Evolutionary conservation across 2,113 vertebrate genomes (phyloP).

Genomic region (Catharus bicknelli): DNA sequence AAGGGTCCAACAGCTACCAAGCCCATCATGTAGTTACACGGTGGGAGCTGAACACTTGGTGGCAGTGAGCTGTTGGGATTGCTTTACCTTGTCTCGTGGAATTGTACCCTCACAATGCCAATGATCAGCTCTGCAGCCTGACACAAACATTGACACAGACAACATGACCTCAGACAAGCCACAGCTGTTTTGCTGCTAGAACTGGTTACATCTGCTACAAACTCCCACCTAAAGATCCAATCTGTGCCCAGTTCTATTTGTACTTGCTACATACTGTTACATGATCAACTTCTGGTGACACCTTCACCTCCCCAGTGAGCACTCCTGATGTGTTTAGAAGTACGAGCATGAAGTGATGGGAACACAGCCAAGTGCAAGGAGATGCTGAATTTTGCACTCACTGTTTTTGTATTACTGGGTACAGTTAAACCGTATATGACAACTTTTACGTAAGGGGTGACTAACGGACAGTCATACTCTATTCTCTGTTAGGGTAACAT

Average conservation of each 20-base stretch:
- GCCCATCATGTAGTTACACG: accelerated
- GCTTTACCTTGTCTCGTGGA: background rate
- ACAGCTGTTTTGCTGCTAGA: background rate
- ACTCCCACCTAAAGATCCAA: background rate
- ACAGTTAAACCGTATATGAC: background rate
- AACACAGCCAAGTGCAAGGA: background rate
- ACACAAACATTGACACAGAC: background rate
- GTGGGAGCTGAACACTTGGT: background rate
- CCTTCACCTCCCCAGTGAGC: background rate
- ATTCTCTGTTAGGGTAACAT: background rate
- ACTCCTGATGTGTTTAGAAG: background rate
- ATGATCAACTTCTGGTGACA: background rate
- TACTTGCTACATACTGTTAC: background rate
- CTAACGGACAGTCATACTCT: background rate
- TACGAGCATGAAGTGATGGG: background rate
- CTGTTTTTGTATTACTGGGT: background rate
- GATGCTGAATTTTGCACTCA: background rate
- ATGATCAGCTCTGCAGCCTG: background rate
- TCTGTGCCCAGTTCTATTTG: background rate
- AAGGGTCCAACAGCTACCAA: background rate
- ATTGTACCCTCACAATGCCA: background rate
- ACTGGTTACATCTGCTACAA: background rate
- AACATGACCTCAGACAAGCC: background rate
- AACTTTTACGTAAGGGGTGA: background rate
- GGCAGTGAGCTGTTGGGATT: background rate